Evolutionary conservation across 2,113 vertebrate species (phyloP).

Genomic region (Neomonachus schauinslandi): DNA sequence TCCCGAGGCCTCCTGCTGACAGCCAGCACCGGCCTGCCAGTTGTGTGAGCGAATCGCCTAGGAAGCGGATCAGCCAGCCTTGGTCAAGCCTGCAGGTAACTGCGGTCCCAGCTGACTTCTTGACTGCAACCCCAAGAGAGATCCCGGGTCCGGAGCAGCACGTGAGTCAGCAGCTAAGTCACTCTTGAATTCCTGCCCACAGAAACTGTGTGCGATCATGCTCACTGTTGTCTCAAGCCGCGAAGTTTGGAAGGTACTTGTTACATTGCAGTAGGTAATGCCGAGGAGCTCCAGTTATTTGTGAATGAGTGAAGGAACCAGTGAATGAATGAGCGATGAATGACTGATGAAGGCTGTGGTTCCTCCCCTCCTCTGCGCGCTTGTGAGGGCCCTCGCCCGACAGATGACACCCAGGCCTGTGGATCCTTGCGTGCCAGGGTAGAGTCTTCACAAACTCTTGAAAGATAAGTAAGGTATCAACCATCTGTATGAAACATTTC

Average conservation of each 20-base stretch:
- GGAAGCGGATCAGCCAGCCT: neutral
- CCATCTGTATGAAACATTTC: slow-evolving; percentile 12
- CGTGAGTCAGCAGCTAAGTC: neutral
- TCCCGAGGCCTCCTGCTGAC: neutral
- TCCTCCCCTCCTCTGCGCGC: neutral
- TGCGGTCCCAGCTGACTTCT: neutral
- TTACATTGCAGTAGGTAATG: neutral
- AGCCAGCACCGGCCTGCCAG: neutral
- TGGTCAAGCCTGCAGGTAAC: neutral
- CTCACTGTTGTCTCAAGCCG: neutral
- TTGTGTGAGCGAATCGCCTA: too few species aligned
- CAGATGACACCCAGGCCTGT: neutral
- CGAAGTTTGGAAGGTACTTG: neutral
- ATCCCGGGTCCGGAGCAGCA: neutral
- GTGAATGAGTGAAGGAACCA: neutral
- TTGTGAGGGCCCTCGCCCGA: neutral
- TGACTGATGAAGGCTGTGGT: neutral
- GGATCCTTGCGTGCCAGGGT: neutral
- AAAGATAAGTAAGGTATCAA: neutral
- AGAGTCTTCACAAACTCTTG: neutral
- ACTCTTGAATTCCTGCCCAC: neutral
- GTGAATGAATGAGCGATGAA: neutral
- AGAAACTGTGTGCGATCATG: neutral
- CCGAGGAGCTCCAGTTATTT: neutral
- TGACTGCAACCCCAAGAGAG: neutral